A percentile compares a stretch with the other conserved stretches of the same genome.
phyloP scores from a whole-genome alignment of 2,888 invertebrate species.

The Patella depressa region DNA sequence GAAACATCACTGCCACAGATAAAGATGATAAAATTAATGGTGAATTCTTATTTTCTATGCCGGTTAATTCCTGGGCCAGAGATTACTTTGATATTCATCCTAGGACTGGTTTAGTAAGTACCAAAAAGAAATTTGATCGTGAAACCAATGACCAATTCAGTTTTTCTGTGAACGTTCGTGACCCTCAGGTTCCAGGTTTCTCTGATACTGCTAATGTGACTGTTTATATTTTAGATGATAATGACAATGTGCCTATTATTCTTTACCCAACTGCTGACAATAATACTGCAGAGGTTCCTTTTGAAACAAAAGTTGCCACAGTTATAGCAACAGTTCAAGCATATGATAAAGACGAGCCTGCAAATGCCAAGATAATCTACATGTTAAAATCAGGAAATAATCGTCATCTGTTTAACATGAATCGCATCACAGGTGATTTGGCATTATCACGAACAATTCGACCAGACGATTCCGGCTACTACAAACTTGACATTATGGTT shows the following conservation, averaged over 20 bases:
- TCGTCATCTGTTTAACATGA: slow-evolving; percentile 70
- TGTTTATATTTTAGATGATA: slow-evolving; percentile 94
- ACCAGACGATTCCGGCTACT: slow-evolving; percentile 46
- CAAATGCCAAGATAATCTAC: slow-evolving; percentile 93
- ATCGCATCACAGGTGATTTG: slow-evolving; percentile 70
- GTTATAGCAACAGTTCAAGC: slow-evolving; percentile 80
- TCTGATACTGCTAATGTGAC: slow-evolving; percentile 92
- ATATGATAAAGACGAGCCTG: slow-evolving; percentile 90
- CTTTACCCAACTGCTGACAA: slow-evolving; percentile 55
- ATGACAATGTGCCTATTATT: slow-evolving; percentile 88
- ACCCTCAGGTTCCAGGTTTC: slow-evolving; percentile 77
- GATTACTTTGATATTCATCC: slow-evolving; percentile 77
- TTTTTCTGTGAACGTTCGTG: slow-evolving; percentile 86
- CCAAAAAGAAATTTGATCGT: slow-evolving; percentile 85
- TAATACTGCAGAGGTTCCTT: slow-evolving; percentile 54
- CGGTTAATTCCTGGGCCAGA: slow-evolving; percentile 70
- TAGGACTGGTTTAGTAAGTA: slow-evolving; percentile 85
- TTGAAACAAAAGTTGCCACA: slow-evolving; percentile 53
- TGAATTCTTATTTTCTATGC: slow-evolving; percentile 72
- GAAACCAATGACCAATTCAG: slow-evolving; percentile 88
- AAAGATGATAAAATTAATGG: slow-evolving; percentile 92
- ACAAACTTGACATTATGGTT: slow-evolving; percentile 53
- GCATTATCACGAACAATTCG: slow-evolving; percentile 51
- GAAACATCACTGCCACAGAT: slow-evolving; percentile 91
- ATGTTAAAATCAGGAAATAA: slow-evolving; percentile 83